Conservation (phyloP, 1,140 invertebrate species). For the Pollicipes pollicipes region DNA sequence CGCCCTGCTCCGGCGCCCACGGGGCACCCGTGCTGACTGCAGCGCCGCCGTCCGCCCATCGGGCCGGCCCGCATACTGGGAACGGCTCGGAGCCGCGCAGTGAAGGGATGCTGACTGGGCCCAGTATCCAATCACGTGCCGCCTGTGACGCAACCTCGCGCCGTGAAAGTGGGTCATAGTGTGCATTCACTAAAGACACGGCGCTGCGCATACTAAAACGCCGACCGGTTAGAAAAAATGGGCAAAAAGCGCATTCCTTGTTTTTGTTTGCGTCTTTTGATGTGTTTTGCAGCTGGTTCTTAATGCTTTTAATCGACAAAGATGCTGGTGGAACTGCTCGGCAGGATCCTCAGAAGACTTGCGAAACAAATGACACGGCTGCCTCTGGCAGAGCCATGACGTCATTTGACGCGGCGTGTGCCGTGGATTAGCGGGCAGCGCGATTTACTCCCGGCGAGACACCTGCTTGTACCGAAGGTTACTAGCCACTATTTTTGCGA, state of each 20-base stretch:
- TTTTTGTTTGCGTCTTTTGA: not conserved
- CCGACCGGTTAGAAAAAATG: not conserved
- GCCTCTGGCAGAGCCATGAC: not conserved
- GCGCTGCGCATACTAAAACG: not conserved
- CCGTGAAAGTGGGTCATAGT: not conserved
- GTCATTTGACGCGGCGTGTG: not conserved
- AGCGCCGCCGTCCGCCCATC: too few species aligned
- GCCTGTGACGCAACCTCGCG: not conserved
- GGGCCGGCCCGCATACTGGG: too few species aligned
- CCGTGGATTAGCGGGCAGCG: too few species aligned
- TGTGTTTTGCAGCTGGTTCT: not conserved
- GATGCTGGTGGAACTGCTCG: not conserved
- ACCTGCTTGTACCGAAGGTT: too few species aligned
- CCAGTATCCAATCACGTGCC: not conserved
- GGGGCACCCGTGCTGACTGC: too few species aligned
- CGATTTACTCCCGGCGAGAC: too few species aligned
- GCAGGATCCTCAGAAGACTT: not conserved
- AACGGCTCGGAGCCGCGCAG: too few species aligned
- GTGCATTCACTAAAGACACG: not conserved
- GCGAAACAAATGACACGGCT: not conserved
- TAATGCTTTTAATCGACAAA: too few species aligned
- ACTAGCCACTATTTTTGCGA: too few species aligned
- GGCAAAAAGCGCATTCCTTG: not conserved
- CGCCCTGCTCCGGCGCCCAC: too few species aligned
- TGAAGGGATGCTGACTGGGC: too few species aligned